Evolutionary conservation across 2,113 vertebrate species (phyloP).

Genomic region (Stomatorhinus ivindoensis): DNA sequence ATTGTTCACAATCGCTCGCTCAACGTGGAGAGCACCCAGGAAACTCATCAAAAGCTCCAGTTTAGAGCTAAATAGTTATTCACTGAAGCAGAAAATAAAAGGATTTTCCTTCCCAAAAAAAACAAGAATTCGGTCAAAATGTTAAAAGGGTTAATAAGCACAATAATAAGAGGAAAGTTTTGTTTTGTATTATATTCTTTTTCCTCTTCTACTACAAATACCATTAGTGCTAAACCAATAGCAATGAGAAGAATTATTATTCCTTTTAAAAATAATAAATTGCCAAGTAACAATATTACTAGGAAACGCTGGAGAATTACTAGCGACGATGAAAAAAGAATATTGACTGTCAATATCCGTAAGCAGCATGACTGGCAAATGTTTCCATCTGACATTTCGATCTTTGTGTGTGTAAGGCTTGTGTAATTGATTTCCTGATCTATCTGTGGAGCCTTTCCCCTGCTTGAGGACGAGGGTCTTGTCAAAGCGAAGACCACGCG

Average conservation of each 20-base stretch:
- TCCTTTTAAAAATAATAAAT: not conserved
- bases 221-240: not conserved
- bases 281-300: not conserved
- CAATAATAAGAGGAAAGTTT: not conserved
- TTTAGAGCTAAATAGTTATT: conserved; percentile 1
- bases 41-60: not conserved
- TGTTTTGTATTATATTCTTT: not conserved
- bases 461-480: not conserved
- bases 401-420: not conserved
- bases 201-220: not conserved
- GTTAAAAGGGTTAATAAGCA: not conserved
- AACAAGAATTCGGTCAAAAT: not conserved
- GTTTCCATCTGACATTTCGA: not conserved
- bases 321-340: not conserved
- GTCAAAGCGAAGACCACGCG: not conserved
- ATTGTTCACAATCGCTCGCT: not conserved
- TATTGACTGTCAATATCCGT: not conserved
- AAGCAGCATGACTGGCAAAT: not conserved
- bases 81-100: not conserved
- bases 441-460: not conserved
- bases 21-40: not conserved
- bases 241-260: not conserved
- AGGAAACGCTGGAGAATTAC: not conserved
- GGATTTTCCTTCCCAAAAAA: not conserved
- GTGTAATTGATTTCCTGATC: not conserved